Evolutionary conservation across 2,888 invertebrate genomes (phyloP), one percentile per base, ranked within the genome.

Genomic region (Tipula vernalis): DNA sequence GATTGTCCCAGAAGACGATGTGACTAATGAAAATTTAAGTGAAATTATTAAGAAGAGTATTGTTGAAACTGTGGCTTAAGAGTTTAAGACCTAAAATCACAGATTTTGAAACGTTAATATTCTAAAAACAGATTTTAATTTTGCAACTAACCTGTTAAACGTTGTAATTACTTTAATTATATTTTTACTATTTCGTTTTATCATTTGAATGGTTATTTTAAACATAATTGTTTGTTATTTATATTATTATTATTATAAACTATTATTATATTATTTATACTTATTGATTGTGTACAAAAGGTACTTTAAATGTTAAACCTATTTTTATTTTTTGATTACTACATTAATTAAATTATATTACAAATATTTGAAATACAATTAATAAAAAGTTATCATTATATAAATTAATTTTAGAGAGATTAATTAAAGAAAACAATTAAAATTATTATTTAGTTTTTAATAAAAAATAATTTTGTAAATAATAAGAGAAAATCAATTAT

Each of bases 21-120:
- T 93, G 87, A 92, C 92, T 89, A 93, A 93, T 89, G 96, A 96
- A 89, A 97, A 97, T 91, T 97, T 97, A 90, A 97, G 97, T 87
- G 97, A 97, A 92, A 96, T 98, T 89, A 97, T 97, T 89, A 97
- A 97, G 92, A 97, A 97, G 92, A 96, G 96, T 88, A 97, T 97
- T 94, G 97, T 97, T 90, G 97, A 97, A 91, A 97, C 96, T 89
- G 97, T 96, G 12, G 28, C 71, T n/a, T 71, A 71, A 28, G 28
- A 12, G 0, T 28, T n/a, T n/a, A 10, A 3, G 18, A 28, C 2
- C 28, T 8, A 18, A 3, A 28, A 28, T 71, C 10, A 12, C 71
- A 71, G 4, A 12, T 71, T 71, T 28, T 71, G 18, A 57, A 18
- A 5, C 18, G 28, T 71, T 71, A 71, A 71, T 28, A 28, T 71